These are phyloP conservation scores for Hirtodrosophila histrioides DNA, from an alignment of 2,888 invertebrate species.

Conservation along the genomic window DNA sequence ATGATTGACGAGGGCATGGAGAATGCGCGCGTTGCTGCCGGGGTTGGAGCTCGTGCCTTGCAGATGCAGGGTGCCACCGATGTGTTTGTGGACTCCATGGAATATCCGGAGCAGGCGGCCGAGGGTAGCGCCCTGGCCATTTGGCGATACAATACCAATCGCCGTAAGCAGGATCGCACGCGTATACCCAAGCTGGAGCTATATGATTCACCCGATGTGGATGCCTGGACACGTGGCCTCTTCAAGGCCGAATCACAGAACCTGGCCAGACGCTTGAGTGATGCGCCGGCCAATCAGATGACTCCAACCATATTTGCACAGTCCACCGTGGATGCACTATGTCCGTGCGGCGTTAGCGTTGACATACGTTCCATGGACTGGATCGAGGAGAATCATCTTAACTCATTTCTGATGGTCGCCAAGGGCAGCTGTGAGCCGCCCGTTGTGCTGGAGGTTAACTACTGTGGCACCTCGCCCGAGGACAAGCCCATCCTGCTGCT, in stretches of 20 bases:
- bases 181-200: constrained; percentile 85
- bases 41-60: constrained; percentile 85
- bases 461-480: constrained; percentile 84
- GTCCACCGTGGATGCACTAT: constrained; percentile 87
- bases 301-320: constrained; percentile 90
- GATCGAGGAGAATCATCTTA: constrained; percentile 86
- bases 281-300: constrained; percentile 90
- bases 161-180: constrained; percentile 84
- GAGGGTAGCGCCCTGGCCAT: constrained; percentile 87
- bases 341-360: constrained; percentile 85
- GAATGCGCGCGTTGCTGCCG: constrained; percentile 88
- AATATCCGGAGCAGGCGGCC: constrained; percentile 88
- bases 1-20: constrained; percentile 89
- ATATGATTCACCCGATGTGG: constrained; percentile 85
- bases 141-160: constrained; percentile 87
- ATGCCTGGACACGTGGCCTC: constrained; percentile 87
- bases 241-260: constrained; percentile 91
- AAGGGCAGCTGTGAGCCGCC: constrained; percentile 86
- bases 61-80: constrained; percentile 85
- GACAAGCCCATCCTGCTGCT: constrained; percentile 86
- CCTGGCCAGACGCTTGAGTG: constrained; percentile 88
- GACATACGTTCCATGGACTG: constrained; percentile 86
- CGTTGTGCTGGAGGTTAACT: constrained; percentile 86
- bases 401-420: constrained; percentile 85
- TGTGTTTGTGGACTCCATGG: constrained; percentile 87